Base-by-base conservation (phyloP, 1,140 invertebrate genomes). In the Melitaea cinxia region DNA sequence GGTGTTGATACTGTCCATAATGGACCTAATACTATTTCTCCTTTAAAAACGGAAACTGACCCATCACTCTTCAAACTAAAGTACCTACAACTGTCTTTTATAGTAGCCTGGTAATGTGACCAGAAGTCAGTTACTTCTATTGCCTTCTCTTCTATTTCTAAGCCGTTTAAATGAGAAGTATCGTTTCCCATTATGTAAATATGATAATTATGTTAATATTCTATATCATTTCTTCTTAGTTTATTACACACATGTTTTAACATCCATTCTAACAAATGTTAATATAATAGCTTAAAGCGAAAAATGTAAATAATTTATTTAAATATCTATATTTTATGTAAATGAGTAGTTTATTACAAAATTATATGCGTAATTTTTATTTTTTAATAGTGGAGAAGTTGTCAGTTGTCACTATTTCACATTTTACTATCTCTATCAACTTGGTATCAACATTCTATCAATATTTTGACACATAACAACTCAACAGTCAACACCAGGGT, bases 51-150 rank as follows among this genome's bases (percentile, higher is more conserved):
- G 2, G 95, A 95, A 1, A 96, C 87, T 3, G 94, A 94, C 26
- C 94, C 88, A 78, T 92, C 93, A 69, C 93, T 92, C 72, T 91
- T 91, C 50, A 91, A 68, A 64, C 89, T 86, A 68, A 91, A 91
- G 73, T 89, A 88, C 70, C 84, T 71, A 77, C 86, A 91, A 82
- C 93, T 76, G 78, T 92, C 91, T 28, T 91, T 91, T 12, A 95
- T 91, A 42, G 85, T 93, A 0, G 95, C 95, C 65, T 93, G 93
- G 88, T 95, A 94, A 68, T 95, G 94, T 15, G 93, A 91, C 95
- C 95, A 96, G 83, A 94, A 96, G 75, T 96, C 95, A 23, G 95
- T 95, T 2, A 94, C 92, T 85, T 96, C 95, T 0, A 95, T 89
- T 9, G 94, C 92, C 81, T 95, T 95, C 72, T 95, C 94, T 54